These are phyloP conservation scores for Apamea epomidion DNA, from an alignment of 2,888 invertebrate genomes.

Conservation along the genomic window DNA sequence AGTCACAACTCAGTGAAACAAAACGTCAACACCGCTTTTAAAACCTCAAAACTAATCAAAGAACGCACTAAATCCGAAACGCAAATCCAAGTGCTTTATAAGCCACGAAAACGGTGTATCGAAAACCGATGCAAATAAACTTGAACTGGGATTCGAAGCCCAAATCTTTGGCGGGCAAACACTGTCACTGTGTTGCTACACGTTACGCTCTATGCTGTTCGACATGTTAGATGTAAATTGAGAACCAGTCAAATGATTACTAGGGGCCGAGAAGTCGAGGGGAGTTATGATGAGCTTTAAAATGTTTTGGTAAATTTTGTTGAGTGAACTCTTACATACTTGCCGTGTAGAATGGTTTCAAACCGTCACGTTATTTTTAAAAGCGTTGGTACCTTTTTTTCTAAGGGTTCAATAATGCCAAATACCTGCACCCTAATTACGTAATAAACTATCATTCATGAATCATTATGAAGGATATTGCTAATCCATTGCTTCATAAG, in stretches of 20 bases:
- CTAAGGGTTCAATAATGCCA: too few relatives aligned
- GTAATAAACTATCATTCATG: background rate
- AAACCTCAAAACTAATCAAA: slow-evolving; percentile 52
- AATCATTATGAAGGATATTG: background rate
- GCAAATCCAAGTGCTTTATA: slow-evolving; percentile 58
- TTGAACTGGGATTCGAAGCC: slow-evolving; percentile 62
- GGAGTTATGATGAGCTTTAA: background rate
- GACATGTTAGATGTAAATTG: slow-evolving; percentile 71
- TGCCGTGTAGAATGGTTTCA: background rate
- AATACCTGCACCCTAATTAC: background rate
- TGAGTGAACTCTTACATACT: background rate
- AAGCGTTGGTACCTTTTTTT: too few relatives aligned
- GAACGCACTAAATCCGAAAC: slow-evolving; percentile 53
- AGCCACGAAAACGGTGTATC: slow-evolving; percentile 63
- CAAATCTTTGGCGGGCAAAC: slow-evolving; percentile 68
- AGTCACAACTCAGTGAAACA: background rate
- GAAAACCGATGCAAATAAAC: slow-evolving; percentile 69
- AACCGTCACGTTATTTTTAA: background rate
- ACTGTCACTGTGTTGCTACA: slow-evolving; percentile 63
- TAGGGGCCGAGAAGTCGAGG: slow-evolving; percentile 38
- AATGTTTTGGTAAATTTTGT: background rate
- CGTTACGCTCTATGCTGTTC: slow-evolving; percentile 57
- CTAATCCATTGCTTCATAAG: background rate
- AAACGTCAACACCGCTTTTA: background rate
- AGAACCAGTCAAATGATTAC: slow-evolving; percentile 60